Percentiles rank a stretch among this genome's conserved stretches.
Evolutionary conservation across 2,888 invertebrate species (phyloP).

Genomic region (Drosophila affinis): DNA sequence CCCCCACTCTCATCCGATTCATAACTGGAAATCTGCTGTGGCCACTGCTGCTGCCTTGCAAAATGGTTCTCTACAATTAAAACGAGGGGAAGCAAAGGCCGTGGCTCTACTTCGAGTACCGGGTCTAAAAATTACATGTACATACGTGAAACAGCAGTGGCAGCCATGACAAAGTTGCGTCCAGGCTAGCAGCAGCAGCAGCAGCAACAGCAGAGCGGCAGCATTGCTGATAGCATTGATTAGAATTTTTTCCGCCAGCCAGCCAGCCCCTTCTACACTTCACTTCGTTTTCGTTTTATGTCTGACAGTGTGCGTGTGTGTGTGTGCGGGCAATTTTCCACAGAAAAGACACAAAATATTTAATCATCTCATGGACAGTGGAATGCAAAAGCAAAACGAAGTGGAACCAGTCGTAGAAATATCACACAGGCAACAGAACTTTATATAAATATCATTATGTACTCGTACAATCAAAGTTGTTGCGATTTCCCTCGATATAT

Average conservation of each 20-base stretch:
- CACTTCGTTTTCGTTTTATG: slow-evolving; percentile 38
- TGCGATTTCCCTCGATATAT: no score
- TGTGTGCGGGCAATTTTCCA: slow-evolving; percentile 52
- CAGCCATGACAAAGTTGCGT: slow-evolving; percentile 49
- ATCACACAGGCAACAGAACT: not conserved
- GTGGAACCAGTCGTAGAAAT: no score
- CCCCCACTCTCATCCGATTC: slow-evolving; percentile 15
- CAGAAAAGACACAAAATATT: slow-evolving; percentile 67
- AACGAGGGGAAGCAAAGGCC: slow-evolving; percentile 12
- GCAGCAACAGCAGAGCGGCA: slow-evolving; percentile 17
- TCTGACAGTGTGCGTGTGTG: slow-evolving; percentile 15
- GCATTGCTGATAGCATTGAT: slow-evolving; percentile 69
- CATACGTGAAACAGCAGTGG: slow-evolving; percentile 69
- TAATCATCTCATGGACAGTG: slow-evolving; percentile 55
- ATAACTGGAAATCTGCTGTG: slow-evolving; percentile 44
- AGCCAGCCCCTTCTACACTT: slow-evolving; percentile 43
- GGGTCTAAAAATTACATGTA: slow-evolving; percentile 74
- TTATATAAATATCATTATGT: no score
- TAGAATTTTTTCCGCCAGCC: slow-evolving; percentile 57
- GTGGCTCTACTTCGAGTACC: no score
- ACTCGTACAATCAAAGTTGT: no score
- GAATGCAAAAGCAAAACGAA: not conserved
- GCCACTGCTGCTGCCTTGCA: slow-evolving; percentile 47
- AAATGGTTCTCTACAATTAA: slow-evolving; percentile 78
- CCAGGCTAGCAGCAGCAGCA: slow-evolving; percentile 14